phyloP scores from a whole-genome alignment of 2,888 invertebrate species.

The Dilophus febrilis region DNA sequence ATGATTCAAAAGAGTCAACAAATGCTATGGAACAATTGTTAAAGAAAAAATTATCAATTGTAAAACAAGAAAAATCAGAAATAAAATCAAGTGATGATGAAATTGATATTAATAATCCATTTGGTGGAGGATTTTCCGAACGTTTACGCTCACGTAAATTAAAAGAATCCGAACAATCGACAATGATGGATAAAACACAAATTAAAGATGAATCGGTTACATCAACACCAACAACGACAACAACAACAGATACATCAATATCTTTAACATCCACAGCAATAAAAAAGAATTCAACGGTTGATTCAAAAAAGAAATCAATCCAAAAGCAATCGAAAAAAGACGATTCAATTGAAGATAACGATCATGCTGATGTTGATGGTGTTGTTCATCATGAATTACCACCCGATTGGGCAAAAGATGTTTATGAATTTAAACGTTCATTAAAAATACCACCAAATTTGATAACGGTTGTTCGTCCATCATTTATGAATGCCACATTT shows the following conservation, averaged over 20 bases:
- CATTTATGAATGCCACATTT: too few species aligned
- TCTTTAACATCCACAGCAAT: not conserved
- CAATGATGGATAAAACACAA: not conserved
- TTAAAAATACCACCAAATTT: conserved; percentile 64
- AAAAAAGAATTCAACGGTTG: conserved; percentile 1
- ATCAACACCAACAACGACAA: not conserved
- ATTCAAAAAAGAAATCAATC: not conserved
- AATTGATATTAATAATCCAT: not conserved
- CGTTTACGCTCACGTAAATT: conserved; percentile 2
- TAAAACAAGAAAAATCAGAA: not conserved
- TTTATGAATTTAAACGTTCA: conserved; percentile 66
- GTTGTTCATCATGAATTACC: conserved; percentile 38
- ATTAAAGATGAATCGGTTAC: not conserved
- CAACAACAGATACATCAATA: not conserved
- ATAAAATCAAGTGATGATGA: not conserved
- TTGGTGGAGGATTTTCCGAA: not conserved
- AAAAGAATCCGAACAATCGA: not conserved
- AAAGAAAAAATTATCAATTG: too few species aligned
- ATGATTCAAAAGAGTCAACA: too few species aligned
- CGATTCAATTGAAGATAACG: conserved; percentile 25
- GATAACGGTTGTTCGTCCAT: conserved; percentile 61
- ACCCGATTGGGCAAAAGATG: conserved; percentile 70
- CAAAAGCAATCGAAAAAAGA: not conserved
- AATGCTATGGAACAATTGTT: too few species aligned
- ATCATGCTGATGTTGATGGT: too few species aligned